These are phyloP conservation scores for Tenthredo distinguenda DNA, from an alignment of 2,888 invertebrate species.

Conservation along the genomic window DNA sequence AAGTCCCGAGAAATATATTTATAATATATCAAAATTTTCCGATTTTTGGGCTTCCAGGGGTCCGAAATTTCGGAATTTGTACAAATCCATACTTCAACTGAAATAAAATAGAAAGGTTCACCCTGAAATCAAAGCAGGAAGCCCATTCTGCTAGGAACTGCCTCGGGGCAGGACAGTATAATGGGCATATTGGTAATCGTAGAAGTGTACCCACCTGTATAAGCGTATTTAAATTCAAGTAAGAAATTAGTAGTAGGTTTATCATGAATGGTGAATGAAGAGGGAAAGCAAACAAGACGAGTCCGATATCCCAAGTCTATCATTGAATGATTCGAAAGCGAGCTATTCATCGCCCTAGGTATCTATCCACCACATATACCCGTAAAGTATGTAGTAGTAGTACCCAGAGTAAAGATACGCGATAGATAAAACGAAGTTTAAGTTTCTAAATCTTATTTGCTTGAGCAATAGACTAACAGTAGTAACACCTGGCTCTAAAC, in stretches of 20 bases:
- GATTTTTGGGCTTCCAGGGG: no score
- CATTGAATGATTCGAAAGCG: not conserved
- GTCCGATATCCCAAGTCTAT: not conserved
- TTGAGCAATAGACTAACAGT: slow-evolving; percentile 31
- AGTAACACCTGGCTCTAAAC: slow-evolving; percentile 41
- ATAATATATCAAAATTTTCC: no score
- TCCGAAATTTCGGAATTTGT: not conserved
- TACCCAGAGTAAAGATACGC: not conserved
- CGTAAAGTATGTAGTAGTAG: not conserved
- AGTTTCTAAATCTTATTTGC: slow-evolving; percentile 26
- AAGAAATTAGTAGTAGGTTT: not conserved
- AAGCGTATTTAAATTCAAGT: not conserved
- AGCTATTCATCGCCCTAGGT: not conserved
- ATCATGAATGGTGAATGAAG: not conserved
- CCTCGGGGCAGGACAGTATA: not conserved
- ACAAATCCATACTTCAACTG: not conserved
- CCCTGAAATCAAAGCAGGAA: not conserved
- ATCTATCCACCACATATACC: not conserved
- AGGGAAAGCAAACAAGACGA: not conserved
- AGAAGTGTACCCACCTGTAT: not conserved
- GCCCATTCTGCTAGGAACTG: not conserved
- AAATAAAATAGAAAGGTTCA: not conserved
- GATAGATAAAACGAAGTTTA: slow-evolving; percentile 14
- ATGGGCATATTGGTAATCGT: not conserved
- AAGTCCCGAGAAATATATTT: not conserved